phyloP scores from a whole-genome alignment of 1,140 invertebrate genomes.

The Drosophila triauraria region DNA sequence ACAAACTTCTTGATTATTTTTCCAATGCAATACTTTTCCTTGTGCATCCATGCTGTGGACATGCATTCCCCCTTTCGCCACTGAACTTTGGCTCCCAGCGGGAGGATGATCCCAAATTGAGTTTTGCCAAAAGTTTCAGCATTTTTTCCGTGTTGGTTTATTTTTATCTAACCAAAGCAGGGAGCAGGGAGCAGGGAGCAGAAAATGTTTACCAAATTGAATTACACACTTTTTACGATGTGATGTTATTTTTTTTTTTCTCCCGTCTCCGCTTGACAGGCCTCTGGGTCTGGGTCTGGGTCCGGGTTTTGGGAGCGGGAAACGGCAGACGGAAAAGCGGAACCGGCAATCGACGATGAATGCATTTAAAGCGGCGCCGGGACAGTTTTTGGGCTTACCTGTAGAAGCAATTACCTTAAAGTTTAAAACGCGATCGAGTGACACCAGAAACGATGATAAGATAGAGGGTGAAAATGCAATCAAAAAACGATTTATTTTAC shows the following conservation, averaged over 20 bases:
- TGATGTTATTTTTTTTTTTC: constrained; percentile 25
- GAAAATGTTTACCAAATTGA: constrained; percentile 56
- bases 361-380: constrained; percentile 27
- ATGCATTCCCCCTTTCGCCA: background rate
- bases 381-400: background rate
- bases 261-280: background rate
- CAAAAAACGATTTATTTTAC: constrained; percentile 5
- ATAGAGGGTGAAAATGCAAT: background rate
- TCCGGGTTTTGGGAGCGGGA: background rate
- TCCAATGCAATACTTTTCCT: no score
- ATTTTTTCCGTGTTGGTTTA: constrained; percentile 14
- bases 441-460: background rate
- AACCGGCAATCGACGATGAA: constrained; percentile 16
- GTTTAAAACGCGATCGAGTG: constrained; percentile 6
- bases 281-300: background rate
- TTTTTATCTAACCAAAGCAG: constrained; percentile 32
- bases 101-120: constrained; percentile 51
- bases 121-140: constrained; percentile 44
- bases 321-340: background rate
- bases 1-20: no score
- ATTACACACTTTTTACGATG: constrained; percentile 51
- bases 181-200: constrained; percentile 14
- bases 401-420: constrained; percentile 5
- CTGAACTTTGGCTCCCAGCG: background rate
- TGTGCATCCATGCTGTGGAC: background rate